Evolutionary conservation across 2,888 invertebrate genomes (phyloP).

Genomic region (Amphipoea oculea): DNA sequence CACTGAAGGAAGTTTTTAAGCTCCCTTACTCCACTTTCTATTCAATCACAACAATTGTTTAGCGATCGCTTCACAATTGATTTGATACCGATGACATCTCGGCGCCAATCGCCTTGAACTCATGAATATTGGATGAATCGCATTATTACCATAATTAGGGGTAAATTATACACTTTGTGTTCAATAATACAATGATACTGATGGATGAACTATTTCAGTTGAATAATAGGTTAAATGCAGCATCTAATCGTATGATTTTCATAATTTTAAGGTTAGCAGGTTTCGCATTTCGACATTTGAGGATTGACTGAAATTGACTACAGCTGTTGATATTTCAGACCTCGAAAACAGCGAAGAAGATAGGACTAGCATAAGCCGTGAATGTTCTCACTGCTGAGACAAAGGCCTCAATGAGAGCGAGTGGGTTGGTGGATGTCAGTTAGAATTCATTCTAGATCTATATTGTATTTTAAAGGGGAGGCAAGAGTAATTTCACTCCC

Average conservation of each 20-base stretch:
- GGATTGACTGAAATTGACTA: not conserved
- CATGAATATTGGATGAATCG: slow-evolving; percentile 59
- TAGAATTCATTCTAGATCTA: not conserved
- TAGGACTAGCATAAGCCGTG: not conserved
- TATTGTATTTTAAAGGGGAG: too few relatives aligned
- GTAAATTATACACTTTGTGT: slow-evolving; percentile 58
- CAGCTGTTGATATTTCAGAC: not conserved
- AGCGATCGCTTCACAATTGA: slow-evolving; percentile 53
- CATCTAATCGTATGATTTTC: slow-evolving; percentile 5
- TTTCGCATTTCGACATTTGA: not conserved
- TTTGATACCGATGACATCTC: slow-evolving; percentile 62
- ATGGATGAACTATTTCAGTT: slow-evolving; percentile 31
- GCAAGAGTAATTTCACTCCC: not conserved
- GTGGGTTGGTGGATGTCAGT: not conserved
- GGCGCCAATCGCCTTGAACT: slow-evolving; percentile 48
- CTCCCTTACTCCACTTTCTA: not conserved
- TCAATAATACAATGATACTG: slow-evolving; percentile 34
- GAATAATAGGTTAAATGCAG: slow-evolving; percentile 24
- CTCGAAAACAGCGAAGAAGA: not conserved
- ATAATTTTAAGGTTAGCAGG: not conserved
- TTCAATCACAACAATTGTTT: slow-evolving; percentile 42
- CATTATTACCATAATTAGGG: slow-evolving; percentile 61
- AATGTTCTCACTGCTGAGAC: not conserved
- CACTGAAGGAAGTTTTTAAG: not conserved
- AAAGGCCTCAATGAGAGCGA: not conserved